Conservation (phyloP, 2,797 vertebrate genomes). For the Huso huso region DNA sequence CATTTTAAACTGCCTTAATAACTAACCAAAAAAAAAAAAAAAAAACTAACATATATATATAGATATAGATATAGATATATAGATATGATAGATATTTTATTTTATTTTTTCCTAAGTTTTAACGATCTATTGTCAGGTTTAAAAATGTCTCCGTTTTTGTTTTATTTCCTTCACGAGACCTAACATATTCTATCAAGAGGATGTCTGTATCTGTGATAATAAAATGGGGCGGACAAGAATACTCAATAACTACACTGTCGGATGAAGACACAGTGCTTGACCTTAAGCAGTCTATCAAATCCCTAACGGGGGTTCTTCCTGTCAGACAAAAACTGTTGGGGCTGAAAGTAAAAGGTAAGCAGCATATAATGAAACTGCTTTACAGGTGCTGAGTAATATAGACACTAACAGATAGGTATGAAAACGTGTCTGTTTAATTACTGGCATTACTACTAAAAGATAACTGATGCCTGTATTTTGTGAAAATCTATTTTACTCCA, state of each 20-base stretch:
- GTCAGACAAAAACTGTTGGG: slow-evolving; percentile 94
- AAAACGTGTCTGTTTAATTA: not conserved
- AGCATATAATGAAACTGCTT: not conserved
- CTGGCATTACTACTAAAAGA: too few species aligned
- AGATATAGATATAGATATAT: too few species aligned
- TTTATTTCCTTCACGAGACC: too few species aligned
- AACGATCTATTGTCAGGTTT: too few species aligned
- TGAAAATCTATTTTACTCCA: too few species aligned
- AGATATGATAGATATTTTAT: too few species aligned
- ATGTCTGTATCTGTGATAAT: slow-evolving; percentile 97
- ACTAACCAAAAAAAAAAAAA: too few species aligned
- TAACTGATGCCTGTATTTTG: too few species aligned
- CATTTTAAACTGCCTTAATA: too few species aligned
- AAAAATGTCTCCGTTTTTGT: too few species aligned
- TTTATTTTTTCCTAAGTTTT: too few species aligned
- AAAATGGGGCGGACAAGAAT: slow-evolving; percentile 98
- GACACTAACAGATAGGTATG: not conserved
- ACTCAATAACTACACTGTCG: slow-evolving; percentile 85
- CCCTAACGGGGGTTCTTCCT: slow-evolving; percentile 88
- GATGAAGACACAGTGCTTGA: slow-evolving; percentile 95
- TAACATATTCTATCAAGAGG: slow-evolving; percentile 1
- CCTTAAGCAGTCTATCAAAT: slow-evolving; percentile 94
- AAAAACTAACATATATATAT: too few species aligned
- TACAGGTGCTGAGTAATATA: not conserved
- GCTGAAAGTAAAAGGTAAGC: slow-evolving; percentile 93